phyloP scores from a whole-genome alignment of 1,140 invertebrate species.

The Maniola jurtina region DNA sequence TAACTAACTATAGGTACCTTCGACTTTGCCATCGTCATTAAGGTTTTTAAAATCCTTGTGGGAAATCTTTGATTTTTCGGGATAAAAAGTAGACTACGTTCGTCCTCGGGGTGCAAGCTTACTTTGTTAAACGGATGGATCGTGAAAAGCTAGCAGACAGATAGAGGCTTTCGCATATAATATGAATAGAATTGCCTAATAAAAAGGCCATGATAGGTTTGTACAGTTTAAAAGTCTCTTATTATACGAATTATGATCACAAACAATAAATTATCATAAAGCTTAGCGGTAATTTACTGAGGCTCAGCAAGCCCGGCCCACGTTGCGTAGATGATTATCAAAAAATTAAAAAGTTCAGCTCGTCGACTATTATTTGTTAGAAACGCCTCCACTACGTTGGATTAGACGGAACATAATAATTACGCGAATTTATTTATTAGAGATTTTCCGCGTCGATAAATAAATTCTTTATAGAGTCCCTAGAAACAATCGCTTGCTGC shows the following conservation, averaged over 20 bases:
- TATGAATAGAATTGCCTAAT: neutral
- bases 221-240: constrained; percentile 1
- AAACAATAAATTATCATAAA: constrained; percentile 15
- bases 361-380: constrained; percentile 56
- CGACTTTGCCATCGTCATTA: too few relatives aligned
- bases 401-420: constrained; percentile 37
- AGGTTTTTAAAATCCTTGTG: too few relatives aligned
- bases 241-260: neutral
- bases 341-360: constrained; percentile 60
- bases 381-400: constrained; percentile 54
- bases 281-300: constrained; percentile 19
- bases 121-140: too few relatives aligned
- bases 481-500: neutral
- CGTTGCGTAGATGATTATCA: constrained; percentile 57
- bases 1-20: too few relatives aligned
- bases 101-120: too few relatives aligned
- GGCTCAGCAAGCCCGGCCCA: constrained; percentile 20
- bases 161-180: too few relatives aligned
- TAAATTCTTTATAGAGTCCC: constrained; percentile 6
- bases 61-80: too few relatives aligned
- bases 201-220: neutral
- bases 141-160: too few relatives aligned
- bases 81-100: too few relatives aligned
- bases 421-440: constrained; percentile 29
- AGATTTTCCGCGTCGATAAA: constrained; percentile 20